Evolutionary conservation across 2,113 vertebrate genomes (phyloP).

Genomic region (Nycticryphes semicollaris): DNA sequence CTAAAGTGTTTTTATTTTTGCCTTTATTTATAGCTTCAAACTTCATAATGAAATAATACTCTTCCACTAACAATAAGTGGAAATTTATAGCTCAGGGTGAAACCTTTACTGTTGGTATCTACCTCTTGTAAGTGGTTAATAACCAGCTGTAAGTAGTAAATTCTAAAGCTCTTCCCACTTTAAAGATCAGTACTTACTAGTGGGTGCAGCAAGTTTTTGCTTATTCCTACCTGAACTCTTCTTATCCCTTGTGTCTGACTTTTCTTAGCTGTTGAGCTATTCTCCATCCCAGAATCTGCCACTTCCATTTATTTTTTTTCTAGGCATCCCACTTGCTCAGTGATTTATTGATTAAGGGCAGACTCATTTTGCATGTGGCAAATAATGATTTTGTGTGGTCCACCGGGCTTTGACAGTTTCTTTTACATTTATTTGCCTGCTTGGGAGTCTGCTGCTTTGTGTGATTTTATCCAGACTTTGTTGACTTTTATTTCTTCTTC

Average conservation of each 20-base stretch:
- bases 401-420: too few species aligned
- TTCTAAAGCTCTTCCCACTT: neutral
- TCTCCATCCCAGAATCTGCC: neutral
- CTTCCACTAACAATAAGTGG: neutral
- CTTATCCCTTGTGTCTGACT: neutral
- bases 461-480: neutral
- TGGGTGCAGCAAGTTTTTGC: too few species aligned
- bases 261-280: neutral
- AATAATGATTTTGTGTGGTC: neutral
- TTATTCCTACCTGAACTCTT: neutral
- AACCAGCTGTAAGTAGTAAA: neutral
- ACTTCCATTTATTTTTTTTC: neutral
- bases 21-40: neutral
- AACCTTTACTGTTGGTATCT: neutral
- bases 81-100: neutral
- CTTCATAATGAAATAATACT: neutral
- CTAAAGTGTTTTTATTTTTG: neutral
- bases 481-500: neutral
- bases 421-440: neutral
- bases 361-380: neutral
- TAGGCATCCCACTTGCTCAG: neutral
- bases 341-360: neutral
- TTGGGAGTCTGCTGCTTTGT: neutral
- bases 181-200: neutral
- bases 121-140: neutral